These are phyloP conservation scores for Phrynocephalus guinanensis DNA, from an alignment of 2,797 vertebrate species.

Conservation along the genomic window DNA sequence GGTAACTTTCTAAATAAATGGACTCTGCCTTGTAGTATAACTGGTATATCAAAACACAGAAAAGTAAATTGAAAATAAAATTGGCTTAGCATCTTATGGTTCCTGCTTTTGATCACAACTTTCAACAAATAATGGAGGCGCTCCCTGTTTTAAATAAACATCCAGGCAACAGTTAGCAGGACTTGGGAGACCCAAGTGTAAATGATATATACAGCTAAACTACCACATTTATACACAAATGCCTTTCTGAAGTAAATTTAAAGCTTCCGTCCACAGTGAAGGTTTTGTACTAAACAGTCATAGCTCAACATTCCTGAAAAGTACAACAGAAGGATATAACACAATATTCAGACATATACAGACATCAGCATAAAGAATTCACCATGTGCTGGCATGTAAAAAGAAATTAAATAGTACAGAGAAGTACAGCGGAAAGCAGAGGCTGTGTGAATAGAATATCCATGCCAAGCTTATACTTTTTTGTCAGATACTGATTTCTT, in stretches of 20 bases:
- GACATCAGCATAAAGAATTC: conserved; percentile 19
- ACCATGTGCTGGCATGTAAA: conserved; percentile 12
- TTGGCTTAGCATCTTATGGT: conserved; percentile 26
- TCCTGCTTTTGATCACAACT: conserved; percentile 33
- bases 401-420: conserved; percentile 6
- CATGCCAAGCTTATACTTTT: neutral
- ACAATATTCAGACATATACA: conserved; percentile 10
- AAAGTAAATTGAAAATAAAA: conserved; percentile 67
- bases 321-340: neutral
- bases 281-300: neutral
- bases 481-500: conserved; percentile 4
- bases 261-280: conserved; percentile 5
- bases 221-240: neutral
- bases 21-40: conserved; percentile 59
- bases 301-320: conserved; percentile 13
- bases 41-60: conserved; percentile 54
- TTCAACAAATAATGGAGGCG: conserved; percentile 38
- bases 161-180: conserved; percentile 6
- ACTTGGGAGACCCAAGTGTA: conserved; percentile 17
- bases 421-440: neutral
- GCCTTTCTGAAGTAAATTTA: conserved; percentile 9
- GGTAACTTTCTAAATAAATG: conserved; percentile 81
- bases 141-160: conserved; percentile 27
- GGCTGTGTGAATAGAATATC: neutral
- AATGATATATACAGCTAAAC: conserved; percentile 26